Base-by-base conservation (phyloP, 1,140 invertebrate genomes). In the Prorops nasuta region DNA sequence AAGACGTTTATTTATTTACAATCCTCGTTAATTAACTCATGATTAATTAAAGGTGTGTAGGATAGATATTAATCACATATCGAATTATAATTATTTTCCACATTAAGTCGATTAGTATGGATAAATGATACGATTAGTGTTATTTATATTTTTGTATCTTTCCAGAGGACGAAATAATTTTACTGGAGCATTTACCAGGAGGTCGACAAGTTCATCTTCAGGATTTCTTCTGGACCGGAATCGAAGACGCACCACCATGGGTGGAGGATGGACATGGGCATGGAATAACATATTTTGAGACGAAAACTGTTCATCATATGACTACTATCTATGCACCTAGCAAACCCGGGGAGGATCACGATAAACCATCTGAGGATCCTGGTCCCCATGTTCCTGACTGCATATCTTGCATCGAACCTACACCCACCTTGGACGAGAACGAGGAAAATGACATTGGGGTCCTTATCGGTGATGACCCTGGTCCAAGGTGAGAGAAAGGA, bases 201-300 rank as follows among this genome's bases (percentile, higher is more conserved):
- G 77, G 82, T 20, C 79, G 81, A 49, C 82, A 76, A 63, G 86
- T 83, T 55, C 83, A 77, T 51, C 76, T 91, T 44, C 89, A 91
- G 60, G 88, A 91, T 67, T 92, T 91, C 68, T 88, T 92, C 64
- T 92, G 90, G 90, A 90, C 87, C 0, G 89, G 89, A 1, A 87
- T 86, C 0, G 90, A 90, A 1, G 89, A 91, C 63, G 88, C 87
- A 2, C 78, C 82, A 0, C 79, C 76, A 31, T 76, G 74, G 72
- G 28, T 72, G 8, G 69, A 69, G 45, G 62, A 66, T 3, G 67
- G 68, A 21, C 74, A 77, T n/a, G 67, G 66, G 1, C 74, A 77
- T n/a, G 67, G 66, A 1, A 41, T 77, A 18, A 75, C 64, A 0
- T 54, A 71, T n/a, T 72, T 74, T 51, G 67, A 77, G 46, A 74